Evolutionary conservation across 2,888 invertebrate species (phyloP).

Genomic region (Oeneis ivallda): DNA sequence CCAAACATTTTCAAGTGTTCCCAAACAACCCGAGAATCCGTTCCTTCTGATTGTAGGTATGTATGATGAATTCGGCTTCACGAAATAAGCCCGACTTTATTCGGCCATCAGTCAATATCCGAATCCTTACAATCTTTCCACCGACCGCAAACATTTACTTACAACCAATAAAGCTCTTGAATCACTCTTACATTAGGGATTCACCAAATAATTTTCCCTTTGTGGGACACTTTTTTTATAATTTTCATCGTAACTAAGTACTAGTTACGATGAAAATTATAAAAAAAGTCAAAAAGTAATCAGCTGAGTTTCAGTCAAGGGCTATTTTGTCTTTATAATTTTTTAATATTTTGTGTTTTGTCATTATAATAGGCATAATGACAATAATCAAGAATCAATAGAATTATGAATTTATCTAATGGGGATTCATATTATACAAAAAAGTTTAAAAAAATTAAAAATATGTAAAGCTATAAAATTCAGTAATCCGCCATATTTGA

Average conservation of each 20-base stretch:
- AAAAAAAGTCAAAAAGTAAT: neutral
- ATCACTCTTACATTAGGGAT: slow-evolving; percentile 6
- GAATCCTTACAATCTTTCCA: slow-evolving; percentile 7
- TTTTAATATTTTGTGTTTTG: too few species aligned
- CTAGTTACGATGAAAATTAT: neutral
- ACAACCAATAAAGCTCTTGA: slow-evolving; percentile 21
- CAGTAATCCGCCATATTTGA: too few species aligned
- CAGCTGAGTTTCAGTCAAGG: too few species aligned
- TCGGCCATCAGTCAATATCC: slow-evolving; percentile 5
- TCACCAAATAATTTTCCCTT: neutral
- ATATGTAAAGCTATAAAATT: too few species aligned
- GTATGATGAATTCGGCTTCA: neutral
- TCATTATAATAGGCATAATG: too few species aligned
- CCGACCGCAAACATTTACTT: slow-evolving; percentile 17
- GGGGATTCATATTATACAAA: too few species aligned
- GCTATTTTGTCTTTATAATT: too few species aligned
- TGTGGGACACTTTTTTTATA: neutral
- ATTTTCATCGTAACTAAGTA: neutral
- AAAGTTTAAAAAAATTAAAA: too few species aligned
- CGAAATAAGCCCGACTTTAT: slow-evolving; percentile 1
- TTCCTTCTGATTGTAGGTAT: neutral
- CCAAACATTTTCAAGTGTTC: neutral
- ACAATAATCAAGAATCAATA: too few species aligned
- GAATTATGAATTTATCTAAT: too few species aligned
- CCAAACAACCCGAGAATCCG: neutral